Percentiles rank a stretch among this genome's conserved stretches.
phyloP scores from a whole-genome alignment of 2,113 vertebrate species.

The Taurulus bubalis region DNA sequence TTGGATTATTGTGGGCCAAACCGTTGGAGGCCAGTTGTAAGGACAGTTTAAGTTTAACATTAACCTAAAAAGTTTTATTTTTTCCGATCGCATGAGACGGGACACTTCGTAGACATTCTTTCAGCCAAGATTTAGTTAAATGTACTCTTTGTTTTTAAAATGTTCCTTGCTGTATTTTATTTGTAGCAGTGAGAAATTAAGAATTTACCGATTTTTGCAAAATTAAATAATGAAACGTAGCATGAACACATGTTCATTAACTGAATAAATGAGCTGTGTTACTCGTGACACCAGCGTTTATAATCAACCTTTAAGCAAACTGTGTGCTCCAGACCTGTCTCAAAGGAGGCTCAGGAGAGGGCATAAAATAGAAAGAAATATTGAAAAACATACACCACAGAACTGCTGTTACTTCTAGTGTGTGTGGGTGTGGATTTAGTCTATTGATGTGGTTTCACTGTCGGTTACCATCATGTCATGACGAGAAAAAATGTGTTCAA shows the following conservation, averaged over 20 bases:
- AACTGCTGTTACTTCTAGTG: neutral
- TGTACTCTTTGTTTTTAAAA: neutral
- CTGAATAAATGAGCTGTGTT: neutral
- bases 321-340: neutral
- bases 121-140: neutral
- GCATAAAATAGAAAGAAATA: neutral
- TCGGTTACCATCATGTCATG: constrained; percentile 9
- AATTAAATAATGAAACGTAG: neutral
- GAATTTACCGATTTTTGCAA: neutral
- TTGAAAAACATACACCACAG: neutral
- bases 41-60: constrained; percentile 37
- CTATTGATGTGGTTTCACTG: neutral
- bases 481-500: neutral
- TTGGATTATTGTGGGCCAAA: constrained; percentile 63
- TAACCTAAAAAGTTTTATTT: constrained; percentile 23
- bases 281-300: constrained; percentile 2
- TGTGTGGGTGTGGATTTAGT: neutral
- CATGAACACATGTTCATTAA: neutral
- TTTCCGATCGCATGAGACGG: constrained; percentile 9
- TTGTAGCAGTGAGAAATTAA: neutral
- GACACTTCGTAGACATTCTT: neutral
- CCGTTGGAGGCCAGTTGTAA: constrained; percentile 42
- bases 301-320: neutral
- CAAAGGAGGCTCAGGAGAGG: neutral
- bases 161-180: neutral